Evolutionary conservation across 2,113 vertebrate genomes (phyloP), one percentile per base, ranked within the genome.

Genomic region (Balaeniceps rex): DNA sequence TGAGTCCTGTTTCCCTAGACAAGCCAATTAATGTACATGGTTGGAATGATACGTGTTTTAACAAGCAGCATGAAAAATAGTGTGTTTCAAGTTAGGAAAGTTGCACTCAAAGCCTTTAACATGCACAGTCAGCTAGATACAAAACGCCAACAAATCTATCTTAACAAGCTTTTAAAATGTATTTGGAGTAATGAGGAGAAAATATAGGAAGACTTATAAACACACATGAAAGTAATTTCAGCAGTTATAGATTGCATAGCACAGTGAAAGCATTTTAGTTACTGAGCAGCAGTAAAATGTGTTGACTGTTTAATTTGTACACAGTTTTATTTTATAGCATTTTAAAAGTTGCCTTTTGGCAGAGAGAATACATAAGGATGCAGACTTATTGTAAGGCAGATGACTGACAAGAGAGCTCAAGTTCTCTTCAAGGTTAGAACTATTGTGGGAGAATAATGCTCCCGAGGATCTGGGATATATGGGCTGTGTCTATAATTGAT

Each of bases 1-100:
- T 23, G 79, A 79, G 71, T 52, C 64, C 60, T 90, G 84, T 90
- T 94, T 96, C 84, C 93, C 78, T 52, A 91, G 96, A 97, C 96
- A 88, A 88, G 87, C 66, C 94, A 97, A 93, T 97, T 95, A 97
- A 97, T 93, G 92, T 90, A 87, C 92, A 64, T 36, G 91, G 81
- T 80, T 75, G 81, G 86, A 95, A 96, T 93, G 91, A 91, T 96
- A 49, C 26, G 54, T 97, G 92, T 93, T 96, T 93, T 96, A 96
- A 94, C 92, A 95, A 95, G 93, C 87, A 87, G 76, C 78, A 36
- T 91, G 82, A 91, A 85, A 92, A 93, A 90, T 38, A 78, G 68
- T 7, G 47, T 70, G 85, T 94, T 97, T 96, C 92, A 83, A 88
- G 91, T 94, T 76, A 74, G 83, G 52, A 74, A 94, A 93, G 76